phyloP scores from a whole-genome alignment of 1,140 invertebrate species.

The Drosophila elegans region DNA sequence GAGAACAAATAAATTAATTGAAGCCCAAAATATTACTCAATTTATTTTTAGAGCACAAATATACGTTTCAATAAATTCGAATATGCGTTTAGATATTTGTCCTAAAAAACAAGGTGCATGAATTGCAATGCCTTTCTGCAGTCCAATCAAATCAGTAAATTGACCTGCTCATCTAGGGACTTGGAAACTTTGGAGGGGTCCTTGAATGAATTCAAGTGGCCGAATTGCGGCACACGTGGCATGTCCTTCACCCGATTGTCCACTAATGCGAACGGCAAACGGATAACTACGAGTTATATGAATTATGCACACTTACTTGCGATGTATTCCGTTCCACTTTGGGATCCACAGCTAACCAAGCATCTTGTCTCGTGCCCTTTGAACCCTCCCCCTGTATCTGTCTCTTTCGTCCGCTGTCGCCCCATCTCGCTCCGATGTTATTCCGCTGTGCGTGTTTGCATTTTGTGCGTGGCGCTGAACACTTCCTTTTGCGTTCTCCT shows the following conservation, averaged over 20 bases:
- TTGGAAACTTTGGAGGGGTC: background rate
- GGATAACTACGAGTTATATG: constrained; percentile 55
- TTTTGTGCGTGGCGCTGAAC: constrained; percentile 34
- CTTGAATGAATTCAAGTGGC: constrained; percentile 1
- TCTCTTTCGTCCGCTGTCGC: constrained; percentile 5
- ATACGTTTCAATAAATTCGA: no score
- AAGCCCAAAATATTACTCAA: no score
- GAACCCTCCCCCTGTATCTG: background rate
- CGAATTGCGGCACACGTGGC: constrained; percentile 10
- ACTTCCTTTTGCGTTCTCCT: constrained; percentile 14
- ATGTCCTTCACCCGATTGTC: constrained; percentile 63
- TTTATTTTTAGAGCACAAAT: no score
- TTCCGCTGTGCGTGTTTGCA: constrained; percentile 61
- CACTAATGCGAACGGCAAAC: constrained; percentile 50
- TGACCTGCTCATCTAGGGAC: background rate
- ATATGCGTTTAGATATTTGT: no score
- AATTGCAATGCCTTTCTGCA: no score
- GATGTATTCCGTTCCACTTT: constrained; percentile 41
- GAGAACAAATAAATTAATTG: no score
- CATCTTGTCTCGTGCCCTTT: constrained; percentile 2
- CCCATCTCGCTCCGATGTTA: constrained; percentile 5
- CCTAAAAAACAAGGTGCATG: no score
- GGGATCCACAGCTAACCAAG: constrained; percentile 36
- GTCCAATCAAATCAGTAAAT: background rate
- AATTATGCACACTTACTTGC: constrained; percentile 75